These are phyloP conservation scores for Oophaga pumilio DNA, from an alignment of 2,113 vertebrate species.

Conservation along the genomic window DNA sequence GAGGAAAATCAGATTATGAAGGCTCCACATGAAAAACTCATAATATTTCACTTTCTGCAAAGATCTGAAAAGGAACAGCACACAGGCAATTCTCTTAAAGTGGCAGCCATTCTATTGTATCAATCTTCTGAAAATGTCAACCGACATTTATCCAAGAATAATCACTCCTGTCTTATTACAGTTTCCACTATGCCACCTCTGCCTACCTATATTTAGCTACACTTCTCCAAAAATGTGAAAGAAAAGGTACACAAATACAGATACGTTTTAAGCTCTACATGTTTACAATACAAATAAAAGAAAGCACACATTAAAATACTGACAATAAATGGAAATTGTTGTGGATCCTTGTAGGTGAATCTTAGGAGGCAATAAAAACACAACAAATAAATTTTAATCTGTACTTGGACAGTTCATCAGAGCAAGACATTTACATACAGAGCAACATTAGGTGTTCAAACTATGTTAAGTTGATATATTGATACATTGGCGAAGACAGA, in stretches of 20 bases:
- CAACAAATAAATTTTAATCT: too few species aligned
- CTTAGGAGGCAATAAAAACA: too few species aligned
- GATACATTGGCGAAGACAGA: too few species aligned
- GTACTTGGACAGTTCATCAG: too few species aligned
- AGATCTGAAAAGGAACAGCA: slow-evolving; percentile 57
- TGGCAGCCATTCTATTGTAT: slow-evolving; percentile 14
- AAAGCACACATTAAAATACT: not conserved
- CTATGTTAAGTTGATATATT: too few species aligned
- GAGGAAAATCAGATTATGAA: slow-evolving; percentile 77
- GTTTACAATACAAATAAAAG: not conserved
- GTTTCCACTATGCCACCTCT: not conserved
- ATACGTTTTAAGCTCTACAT: not conserved
- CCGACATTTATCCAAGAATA: slow-evolving; percentile 26
- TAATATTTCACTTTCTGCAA: slow-evolving; percentile 67
- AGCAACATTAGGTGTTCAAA: too few species aligned
- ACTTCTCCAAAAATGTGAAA: not conserved
- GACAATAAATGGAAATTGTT: too few species aligned
- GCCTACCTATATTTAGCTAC: not conserved
- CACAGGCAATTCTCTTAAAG: slow-evolving; percentile 47
- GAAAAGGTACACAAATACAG: not conserved
- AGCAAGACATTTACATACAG: too few species aligned
- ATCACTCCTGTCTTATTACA: slow-evolving; percentile 25
- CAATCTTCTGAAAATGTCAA: slow-evolving; percentile 33
- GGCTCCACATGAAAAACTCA: slow-evolving; percentile 73
- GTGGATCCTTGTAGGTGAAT: too few species aligned